Conservation (phyloP, 2,113 vertebrate genomes). For the Anoura caudifer region DNA sequence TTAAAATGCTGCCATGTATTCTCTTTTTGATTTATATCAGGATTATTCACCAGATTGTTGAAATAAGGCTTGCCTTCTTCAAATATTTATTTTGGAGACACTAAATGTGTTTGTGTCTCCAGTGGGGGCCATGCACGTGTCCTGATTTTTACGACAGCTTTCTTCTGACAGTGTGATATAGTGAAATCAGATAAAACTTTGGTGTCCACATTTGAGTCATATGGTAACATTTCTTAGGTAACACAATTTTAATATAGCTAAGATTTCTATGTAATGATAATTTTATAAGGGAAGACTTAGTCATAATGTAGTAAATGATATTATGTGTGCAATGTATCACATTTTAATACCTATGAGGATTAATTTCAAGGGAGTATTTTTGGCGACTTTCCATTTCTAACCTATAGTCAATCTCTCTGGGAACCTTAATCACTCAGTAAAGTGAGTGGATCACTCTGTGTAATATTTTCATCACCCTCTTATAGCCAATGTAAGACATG, state of each 20-base stretch:
- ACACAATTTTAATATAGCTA: not conserved
- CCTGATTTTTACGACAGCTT: not conserved
- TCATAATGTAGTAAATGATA: slow-evolving; percentile 35
- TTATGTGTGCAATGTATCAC: not conserved
- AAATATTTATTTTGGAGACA: not conserved
- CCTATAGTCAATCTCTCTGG: not conserved
- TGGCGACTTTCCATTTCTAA: slow-evolving; percentile 27
- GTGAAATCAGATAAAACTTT: not conserved
- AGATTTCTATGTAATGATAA: not conserved
- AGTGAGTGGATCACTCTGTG: slow-evolving; percentile 16
- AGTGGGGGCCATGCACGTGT: not conserved
- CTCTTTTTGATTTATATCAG: not conserved
- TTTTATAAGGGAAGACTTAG: not conserved
- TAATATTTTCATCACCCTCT: not conserved
- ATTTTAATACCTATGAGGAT: not conserved
- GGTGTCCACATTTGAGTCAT: not conserved
- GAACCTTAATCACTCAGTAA: slow-evolving; percentile 36
- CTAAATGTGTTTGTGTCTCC: not conserved
- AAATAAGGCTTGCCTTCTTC: not conserved
- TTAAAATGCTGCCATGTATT: not conserved
- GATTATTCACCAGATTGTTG: not conserved
- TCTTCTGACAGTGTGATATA: not conserved
- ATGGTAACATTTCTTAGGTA: not conserved
- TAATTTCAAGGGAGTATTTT: slow-evolving; percentile 18
- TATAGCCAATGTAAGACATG: not conserved